phyloP scores from a whole-genome alignment of 2,113 vertebrate genomes.

The Regulus satrapa region DNA sequence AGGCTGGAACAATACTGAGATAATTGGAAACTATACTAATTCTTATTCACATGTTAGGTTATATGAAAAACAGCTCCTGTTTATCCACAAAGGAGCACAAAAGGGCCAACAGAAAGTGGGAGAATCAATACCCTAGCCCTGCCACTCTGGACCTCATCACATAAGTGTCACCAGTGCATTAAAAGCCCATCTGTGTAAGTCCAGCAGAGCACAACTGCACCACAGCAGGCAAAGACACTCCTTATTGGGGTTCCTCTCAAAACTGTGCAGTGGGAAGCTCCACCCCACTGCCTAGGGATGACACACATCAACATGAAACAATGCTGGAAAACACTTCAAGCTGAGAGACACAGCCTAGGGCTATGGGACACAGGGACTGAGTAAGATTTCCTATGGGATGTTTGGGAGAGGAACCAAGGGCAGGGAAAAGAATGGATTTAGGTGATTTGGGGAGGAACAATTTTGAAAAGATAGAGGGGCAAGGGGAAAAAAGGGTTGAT shows the following conservation, averaged over 20 bases:
- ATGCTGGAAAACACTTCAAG: background rate
- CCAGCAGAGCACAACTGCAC: background rate
- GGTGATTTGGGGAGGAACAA: background rate
- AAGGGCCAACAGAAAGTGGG: background rate
- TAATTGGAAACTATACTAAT: background rate
- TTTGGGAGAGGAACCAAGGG: background rate
- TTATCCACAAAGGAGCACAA: background rate
- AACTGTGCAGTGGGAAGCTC: background rate
- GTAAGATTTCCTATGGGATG: background rate
- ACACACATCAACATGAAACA: background rate
- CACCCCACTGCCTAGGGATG: background rate
- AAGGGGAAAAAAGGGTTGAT: background rate
- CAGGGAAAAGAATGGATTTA: background rate
- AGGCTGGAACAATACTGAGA: background rate
- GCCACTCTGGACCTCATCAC: background rate
- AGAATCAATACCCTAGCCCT: background rate
- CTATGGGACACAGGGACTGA: background rate
- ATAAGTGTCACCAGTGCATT: background rate
- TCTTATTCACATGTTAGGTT: background rate
- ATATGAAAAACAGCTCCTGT: background rate
- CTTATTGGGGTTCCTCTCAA: background rate
- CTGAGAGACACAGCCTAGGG: background rate
- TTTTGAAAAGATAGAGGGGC: background rate
- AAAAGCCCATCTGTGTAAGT: background rate
- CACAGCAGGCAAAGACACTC: accelerated